Evolutionary conservation across 2,888 invertebrate species (phyloP).

Genomic region (Cantharis rufa): DNA sequence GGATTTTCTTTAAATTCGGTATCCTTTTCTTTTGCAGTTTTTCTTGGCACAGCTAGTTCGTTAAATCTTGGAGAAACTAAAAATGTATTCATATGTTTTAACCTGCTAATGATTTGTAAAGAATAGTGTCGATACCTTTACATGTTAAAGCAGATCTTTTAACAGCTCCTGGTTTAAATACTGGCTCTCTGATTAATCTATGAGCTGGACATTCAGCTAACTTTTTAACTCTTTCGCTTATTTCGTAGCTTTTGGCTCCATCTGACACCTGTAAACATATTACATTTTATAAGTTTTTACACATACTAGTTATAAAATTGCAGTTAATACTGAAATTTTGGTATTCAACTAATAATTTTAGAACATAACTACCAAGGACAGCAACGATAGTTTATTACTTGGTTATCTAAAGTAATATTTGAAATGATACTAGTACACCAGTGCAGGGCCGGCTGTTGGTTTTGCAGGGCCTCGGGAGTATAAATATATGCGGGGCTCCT

Average conservation of each 20-base stretch:
- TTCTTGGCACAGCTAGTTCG: slow-evolving; percentile 49
- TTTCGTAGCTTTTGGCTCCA: slow-evolving; percentile 54
- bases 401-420: too few species aligned
- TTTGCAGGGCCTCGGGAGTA: too few species aligned
- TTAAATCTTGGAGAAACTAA: slow-evolving; percentile 45
- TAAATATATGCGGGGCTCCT: too few species aligned
- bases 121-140: not conserved
- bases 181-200: slow-evolving; percentile 22
- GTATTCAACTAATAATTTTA: too few species aligned
- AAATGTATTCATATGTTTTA: not conserved
- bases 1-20: slow-evolving; percentile 58
- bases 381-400: too few species aligned
- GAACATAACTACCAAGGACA: too few species aligned
- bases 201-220: slow-evolving; percentile 53
- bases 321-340: too few species aligned
- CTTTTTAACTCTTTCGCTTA: slow-evolving; percentile 54
- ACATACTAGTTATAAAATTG: too few species aligned
- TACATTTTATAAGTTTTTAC: not conserved
- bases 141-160: slow-evolving; percentile 29
- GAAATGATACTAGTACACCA: too few species aligned
- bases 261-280: slow-evolving; percentile 51
- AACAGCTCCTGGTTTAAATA: slow-evolving; percentile 24
- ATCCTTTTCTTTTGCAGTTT: slow-evolving; percentile 48
- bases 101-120: not conserved
- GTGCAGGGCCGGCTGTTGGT: too few species aligned